These are phyloP conservation scores for Australoheros facetus DNA, from an alignment of 2,797 vertebrate genomes.

Conservation along the genomic window DNA sequence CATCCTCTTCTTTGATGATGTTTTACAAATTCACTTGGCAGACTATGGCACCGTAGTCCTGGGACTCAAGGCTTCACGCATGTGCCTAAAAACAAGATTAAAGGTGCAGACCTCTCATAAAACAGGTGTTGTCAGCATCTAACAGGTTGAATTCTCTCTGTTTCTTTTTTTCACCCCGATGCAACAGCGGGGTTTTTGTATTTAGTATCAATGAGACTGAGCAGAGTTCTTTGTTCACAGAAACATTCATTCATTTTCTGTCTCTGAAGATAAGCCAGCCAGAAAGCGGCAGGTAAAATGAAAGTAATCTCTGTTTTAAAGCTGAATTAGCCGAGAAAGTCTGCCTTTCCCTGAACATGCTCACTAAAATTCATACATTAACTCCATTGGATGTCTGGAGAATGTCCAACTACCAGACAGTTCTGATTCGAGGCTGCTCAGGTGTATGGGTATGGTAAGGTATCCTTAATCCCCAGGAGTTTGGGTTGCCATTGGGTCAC, in stretches of 20 bases:
- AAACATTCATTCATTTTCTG: slow-evolving; percentile 1
- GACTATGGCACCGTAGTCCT: slow-evolving; percentile 14
- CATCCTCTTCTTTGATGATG: slow-evolving; percentile 69
- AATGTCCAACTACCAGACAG: background rate
- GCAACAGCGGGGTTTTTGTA: slow-evolving; percentile 1
- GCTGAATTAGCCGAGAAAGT: background rate
- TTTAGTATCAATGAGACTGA: slow-evolving; percentile 22
- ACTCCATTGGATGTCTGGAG: background rate
- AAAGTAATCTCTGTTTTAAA: background rate
- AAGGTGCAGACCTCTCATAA: slow-evolving; percentile 38
- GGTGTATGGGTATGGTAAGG: background rate
- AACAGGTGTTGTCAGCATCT: slow-evolving; percentile 62
- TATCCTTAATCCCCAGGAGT: background rate
- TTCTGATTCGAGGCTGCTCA: background rate
- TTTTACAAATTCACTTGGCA: slow-evolving; percentile 59
- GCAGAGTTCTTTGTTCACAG: slow-evolving; percentile 1
- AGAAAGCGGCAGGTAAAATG: background rate
- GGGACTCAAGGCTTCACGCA: slow-evolving; percentile 36
- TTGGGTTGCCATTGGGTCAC: background rate
- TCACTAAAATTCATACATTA: background rate
- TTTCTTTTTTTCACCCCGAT: slow-evolving; percentile 23
- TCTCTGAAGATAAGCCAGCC: slow-evolving; percentile 1
- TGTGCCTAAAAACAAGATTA: slow-evolving; percentile 64
- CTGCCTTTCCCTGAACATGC: background rate
- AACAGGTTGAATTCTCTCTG: slow-evolving; percentile 42